A percentile compares a stretch with the other conserved stretches of the same genome.
phyloP scores from a whole-genome alignment of 2,113 vertebrate species.

The Leptodactylus fuscus region DNA sequence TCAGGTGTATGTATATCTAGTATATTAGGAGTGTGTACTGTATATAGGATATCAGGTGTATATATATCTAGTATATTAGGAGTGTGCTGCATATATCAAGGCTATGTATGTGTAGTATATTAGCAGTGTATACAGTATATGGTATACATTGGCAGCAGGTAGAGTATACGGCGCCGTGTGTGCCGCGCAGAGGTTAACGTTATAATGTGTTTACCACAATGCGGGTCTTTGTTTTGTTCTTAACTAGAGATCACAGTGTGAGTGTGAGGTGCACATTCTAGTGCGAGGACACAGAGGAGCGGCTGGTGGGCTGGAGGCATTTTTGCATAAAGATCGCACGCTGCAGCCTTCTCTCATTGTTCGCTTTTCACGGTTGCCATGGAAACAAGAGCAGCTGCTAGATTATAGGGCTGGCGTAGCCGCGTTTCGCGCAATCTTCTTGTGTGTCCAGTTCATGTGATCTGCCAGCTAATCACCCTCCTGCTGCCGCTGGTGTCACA shows the following conservation, averaged over 20 bases:
- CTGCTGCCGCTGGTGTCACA: conserved; percentile 72
- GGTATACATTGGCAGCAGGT: not conserved
- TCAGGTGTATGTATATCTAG: not conserved
- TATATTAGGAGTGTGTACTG: too few species aligned
- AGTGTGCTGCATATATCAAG: too few species aligned
- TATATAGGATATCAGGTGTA: not conserved
- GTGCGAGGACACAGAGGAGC: conserved; percentile 35
- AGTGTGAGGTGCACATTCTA: not conserved
- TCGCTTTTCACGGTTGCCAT: conserved; percentile 77
- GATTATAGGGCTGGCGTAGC: conserved; percentile 82
- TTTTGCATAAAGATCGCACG: conserved; percentile 66
- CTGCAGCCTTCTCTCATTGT: conserved; percentile 82
- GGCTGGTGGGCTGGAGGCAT: conserved; percentile 45
- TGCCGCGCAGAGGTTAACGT: conserved; percentile 12
- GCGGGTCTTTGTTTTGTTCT: conserved; percentile 20
- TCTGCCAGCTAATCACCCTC: conserved; percentile 82
- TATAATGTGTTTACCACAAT: conserved; percentile 15
- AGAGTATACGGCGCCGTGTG: not conserved
- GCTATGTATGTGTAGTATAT: too few species aligned
- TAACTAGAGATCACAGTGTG: conserved; percentile 17
- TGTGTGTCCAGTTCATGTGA: conserved; percentile 77
- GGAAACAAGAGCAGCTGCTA: conserved; percentile 93
- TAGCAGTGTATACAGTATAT: not conserved
- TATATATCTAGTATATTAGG: not conserved
- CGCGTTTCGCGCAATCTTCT: conserved; percentile 72